Conservation (phyloP, 2,797 vertebrate species). For the Carapus acus region DNA sequence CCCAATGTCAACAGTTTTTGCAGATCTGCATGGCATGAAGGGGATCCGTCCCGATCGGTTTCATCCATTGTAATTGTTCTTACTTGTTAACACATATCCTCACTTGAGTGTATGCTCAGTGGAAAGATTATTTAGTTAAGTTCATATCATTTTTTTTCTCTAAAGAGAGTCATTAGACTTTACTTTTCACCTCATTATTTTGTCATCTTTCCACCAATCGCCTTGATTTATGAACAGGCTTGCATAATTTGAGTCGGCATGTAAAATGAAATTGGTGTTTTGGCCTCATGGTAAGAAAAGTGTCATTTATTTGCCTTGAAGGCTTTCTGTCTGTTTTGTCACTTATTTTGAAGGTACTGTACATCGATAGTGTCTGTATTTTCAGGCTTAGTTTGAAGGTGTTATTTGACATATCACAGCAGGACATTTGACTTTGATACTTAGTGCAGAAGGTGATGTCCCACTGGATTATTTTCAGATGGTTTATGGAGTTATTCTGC, state of each 20-base stretch:
- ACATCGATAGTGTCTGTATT: too few species aligned
- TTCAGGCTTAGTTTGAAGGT: slow-evolving; percentile 49
- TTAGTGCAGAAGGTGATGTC: slow-evolving; percentile 44
- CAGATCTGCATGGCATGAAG: slow-evolving; percentile 73
- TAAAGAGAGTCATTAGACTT: slow-evolving; percentile 20
- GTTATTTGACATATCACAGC: slow-evolving; percentile 38
- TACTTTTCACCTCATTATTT: slow-evolving; percentile 25
- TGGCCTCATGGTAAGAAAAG: too few species aligned
- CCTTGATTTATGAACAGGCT: slow-evolving; percentile 38
- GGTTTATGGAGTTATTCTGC: slow-evolving; percentile 40
- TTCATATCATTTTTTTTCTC: slow-evolving; percentile 26
- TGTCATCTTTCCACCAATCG: slow-evolving; percentile 28
- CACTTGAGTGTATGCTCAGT: slow-evolving; percentile 30
- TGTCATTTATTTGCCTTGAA: too few species aligned
- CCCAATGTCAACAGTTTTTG: slow-evolving; percentile 47
- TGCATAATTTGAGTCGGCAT: slow-evolving; percentile 50
- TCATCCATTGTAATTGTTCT: slow-evolving; percentile 31
- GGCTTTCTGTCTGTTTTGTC: too few species aligned
- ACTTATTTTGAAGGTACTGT: too few species aligned
- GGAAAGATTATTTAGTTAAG: slow-evolving; percentile 3
- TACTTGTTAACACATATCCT: slow-evolving; percentile 17
- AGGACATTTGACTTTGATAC: slow-evolving; percentile 44
- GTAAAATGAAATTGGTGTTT: slow-evolving; percentile 38
- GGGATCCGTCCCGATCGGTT: slow-evolving; percentile 44
- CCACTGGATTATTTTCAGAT: slow-evolving; percentile 50